Percentiles rank a stretch among this genome's conserved stretches.
Evolutionary conservation across 2,113 vertebrate species (phyloP).

Genomic region (Pycnonotus jocosus): DNA sequence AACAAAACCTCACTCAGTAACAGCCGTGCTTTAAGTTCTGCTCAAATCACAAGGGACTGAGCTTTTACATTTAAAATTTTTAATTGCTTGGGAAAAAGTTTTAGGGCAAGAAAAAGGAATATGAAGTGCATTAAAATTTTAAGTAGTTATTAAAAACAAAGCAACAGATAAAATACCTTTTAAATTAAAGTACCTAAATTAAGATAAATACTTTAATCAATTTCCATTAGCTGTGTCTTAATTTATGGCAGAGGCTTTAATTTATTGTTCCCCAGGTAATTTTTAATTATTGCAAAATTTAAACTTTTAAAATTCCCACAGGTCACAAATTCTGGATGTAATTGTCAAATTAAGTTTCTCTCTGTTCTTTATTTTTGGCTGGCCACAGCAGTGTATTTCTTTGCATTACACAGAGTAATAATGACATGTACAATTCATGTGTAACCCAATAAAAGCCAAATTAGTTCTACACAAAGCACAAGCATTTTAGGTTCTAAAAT

Average conservation of each 20-base stretch:
- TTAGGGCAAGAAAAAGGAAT: background rate
- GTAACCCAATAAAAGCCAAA: background rate
- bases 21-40: background rate
- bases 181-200: background rate
- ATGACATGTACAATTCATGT: background rate
- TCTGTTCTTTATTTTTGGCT: background rate
- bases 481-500: background rate
- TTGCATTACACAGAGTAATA: background rate
- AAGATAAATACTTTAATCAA: slow-evolving; percentile 19
- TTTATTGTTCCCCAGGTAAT: background rate
- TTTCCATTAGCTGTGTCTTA: background rate
- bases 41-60: background rate
- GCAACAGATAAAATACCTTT: background rate
- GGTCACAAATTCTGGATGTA: background rate
- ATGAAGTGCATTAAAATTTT: background rate
- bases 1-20: background rate
- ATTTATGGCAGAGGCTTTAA: background rate
- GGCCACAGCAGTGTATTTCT: background rate
- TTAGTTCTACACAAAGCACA: background rate
- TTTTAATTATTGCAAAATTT: slow-evolving; percentile 16
- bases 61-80: background rate
- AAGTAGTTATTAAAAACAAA: background rate
- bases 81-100: background rate
- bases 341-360: background rate
- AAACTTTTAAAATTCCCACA: background rate